phyloP scores from a whole-genome alignment of 2,113 vertebrate species.

The Chelonoidis abingdonii region DNA sequence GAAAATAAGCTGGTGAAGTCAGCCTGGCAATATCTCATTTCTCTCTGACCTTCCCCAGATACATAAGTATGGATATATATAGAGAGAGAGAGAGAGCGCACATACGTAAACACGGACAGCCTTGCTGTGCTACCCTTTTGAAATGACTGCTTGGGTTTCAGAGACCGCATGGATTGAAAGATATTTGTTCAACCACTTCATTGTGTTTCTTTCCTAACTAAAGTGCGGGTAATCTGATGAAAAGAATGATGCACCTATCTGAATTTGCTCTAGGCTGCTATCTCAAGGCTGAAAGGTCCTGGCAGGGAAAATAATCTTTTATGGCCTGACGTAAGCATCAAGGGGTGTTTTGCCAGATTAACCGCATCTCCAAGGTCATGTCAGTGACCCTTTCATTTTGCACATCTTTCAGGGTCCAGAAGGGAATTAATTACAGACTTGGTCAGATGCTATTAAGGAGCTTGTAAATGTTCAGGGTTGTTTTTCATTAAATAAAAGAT shows the following conservation, averaged over 20 bases:
- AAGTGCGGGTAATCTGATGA: slow-evolving; percentile 14
- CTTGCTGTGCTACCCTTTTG: slow-evolving; percentile 12
- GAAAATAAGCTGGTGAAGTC: slow-evolving; percentile 14
- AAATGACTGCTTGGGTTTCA: slow-evolving; percentile 28
- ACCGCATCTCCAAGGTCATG: not conserved
- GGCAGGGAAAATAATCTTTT: slow-evolving; percentile 36
- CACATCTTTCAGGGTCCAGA: slow-evolving; percentile 23
- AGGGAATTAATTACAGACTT: slow-evolving; percentile 34
- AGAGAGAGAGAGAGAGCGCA: not conserved
- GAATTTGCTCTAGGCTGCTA: not conserved
- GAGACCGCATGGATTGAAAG: not conserved
- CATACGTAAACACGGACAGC: slow-evolving; percentile 8
- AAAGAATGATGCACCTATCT: not conserved
- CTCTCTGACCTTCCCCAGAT: slow-evolving; percentile 29
- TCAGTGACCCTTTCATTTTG: slow-evolving; percentile 16
- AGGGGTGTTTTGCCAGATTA: slow-evolving; percentile 24
- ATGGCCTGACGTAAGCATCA: not conserved
- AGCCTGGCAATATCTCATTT: slow-evolving; percentile 13
- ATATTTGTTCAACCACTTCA: not conserved
- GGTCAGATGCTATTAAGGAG: slow-evolving; percentile 1
- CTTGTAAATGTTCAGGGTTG: not conserved
- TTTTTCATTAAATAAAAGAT: not conserved
- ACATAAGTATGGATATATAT: not conserved
- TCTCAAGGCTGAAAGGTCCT: slow-evolving; percentile 1
- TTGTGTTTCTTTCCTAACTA: slow-evolving; percentile 21